Evolutionary conservation across 2,797 vertebrate species (phyloP).

Genomic region (Tragelaphus oryx): DNA sequence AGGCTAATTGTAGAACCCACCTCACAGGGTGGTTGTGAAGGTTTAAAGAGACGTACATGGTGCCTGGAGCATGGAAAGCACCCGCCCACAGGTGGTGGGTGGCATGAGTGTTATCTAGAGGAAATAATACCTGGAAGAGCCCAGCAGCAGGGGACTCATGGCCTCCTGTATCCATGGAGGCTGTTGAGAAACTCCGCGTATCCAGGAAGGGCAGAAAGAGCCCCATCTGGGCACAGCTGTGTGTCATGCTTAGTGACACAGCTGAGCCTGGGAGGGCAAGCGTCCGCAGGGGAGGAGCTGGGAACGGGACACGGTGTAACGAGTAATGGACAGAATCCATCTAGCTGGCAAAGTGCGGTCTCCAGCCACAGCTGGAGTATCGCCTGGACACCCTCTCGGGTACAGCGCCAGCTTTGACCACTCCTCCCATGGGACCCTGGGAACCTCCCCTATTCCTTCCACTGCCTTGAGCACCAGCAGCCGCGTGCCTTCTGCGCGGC

Average conservation of each 20-base stretch:
- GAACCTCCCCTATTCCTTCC: no score
- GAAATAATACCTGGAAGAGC: background rate
- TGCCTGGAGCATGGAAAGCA: background rate
- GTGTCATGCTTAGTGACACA: background rate
- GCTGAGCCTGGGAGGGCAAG: background rate
- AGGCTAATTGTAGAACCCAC: background rate
- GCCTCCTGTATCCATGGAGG: background rate
- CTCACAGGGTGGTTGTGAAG: background rate
- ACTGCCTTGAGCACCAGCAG: background rate
- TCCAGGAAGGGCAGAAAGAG: background rate
- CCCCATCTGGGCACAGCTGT: background rate
- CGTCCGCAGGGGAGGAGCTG: background rate
- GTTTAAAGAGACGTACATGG: background rate
- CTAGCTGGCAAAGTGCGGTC: background rate
- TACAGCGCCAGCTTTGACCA: background rate
- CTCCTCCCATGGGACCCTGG: background rate
- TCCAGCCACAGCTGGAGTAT: background rate
- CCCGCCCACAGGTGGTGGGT: background rate
- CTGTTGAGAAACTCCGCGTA: background rate
- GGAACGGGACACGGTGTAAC: background rate
- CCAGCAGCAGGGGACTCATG: background rate
- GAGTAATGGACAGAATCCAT: background rate
- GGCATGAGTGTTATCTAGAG: background rate
- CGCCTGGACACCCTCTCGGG: background rate
- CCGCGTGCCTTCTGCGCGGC: background rate